These are phyloP conservation scores for Oxyscelio sp. DNA, from an alignment of 2,888 invertebrate genomes.

Conservation along the genomic window DNA sequence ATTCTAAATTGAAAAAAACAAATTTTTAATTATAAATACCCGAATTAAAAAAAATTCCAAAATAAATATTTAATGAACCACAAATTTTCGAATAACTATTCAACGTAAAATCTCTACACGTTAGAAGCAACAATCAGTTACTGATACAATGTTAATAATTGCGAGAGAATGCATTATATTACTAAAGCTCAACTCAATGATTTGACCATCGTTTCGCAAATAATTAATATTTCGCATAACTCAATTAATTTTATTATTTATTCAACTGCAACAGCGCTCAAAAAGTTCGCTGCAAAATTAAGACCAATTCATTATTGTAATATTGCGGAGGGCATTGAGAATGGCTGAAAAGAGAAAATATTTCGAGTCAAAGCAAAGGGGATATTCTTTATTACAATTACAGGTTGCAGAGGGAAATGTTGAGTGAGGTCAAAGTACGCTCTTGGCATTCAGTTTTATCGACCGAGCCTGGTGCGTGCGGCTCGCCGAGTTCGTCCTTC, in stretches of 20 bases:
- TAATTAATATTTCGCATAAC: conserved; percentile 25
- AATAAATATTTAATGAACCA: no score
- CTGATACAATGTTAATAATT: not conserved
- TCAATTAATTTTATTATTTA: conserved; percentile 44
- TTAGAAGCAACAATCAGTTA: no score
- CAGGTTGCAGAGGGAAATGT: conserved; percentile 31
- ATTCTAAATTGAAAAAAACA: no score
- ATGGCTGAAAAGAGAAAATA: conserved; percentile 28
- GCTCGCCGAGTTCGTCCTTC: conserved; percentile 37
- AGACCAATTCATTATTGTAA: conserved; percentile 44
- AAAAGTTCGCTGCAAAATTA: conserved; percentile 14
- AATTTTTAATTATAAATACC: no score
- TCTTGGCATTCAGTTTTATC: conserved; percentile 10
- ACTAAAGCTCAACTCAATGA: not conserved
- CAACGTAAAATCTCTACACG: no score
- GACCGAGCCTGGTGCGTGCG: conserved; percentile 33
- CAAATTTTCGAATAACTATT: no score
- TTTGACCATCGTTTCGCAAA: not conserved
- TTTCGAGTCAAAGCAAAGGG: conserved; percentile 33
- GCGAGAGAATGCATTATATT: not conserved
- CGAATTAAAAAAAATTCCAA: no score
- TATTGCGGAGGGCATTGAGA: conserved; percentile 39
- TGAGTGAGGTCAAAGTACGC: conserved; percentile 43
- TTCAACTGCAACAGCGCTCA: conserved; percentile 26
- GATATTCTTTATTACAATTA: conserved; percentile 54